These are phyloP conservation scores for Agrochola lychnidis DNA, from an alignment of 2,888 invertebrate genomes.

Conservation along the genomic window DNA sequence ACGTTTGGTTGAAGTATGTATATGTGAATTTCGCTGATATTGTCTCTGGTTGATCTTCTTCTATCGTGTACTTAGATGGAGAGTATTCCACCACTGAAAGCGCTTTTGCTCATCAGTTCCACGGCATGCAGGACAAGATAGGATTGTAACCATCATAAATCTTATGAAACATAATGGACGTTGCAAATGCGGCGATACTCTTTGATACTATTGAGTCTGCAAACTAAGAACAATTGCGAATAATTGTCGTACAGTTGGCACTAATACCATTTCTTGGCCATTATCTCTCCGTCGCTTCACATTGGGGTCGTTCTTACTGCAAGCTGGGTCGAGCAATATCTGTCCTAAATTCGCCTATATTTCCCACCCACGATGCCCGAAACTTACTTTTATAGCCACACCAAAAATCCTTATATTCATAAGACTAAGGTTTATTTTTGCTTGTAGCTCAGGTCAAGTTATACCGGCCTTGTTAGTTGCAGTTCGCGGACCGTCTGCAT, in stretches of 20 bases:
- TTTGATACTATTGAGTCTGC: not conserved
- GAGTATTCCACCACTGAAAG: not conserved
- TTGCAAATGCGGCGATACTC: not conserved
- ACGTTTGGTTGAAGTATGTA: not conserved
- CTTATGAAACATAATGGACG: not conserved
- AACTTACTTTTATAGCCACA: slow-evolving; percentile 28
- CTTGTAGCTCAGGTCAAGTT: slow-evolving; percentile 12
- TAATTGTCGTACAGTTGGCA: slow-evolving; percentile 47
- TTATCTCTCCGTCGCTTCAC: slow-evolving; percentile 69
- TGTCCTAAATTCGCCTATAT: slow-evolving; percentile 72
- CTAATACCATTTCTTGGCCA: slow-evolving; percentile 62
- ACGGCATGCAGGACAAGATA: not conserved
- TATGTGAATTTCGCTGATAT: not conserved
- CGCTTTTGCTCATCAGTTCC: not conserved
- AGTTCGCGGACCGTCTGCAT: slow-evolving; percentile 56
- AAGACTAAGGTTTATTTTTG: slow-evolving; percentile 48
- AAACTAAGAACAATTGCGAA: slow-evolving; percentile 18
- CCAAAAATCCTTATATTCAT: slow-evolving; percentile 35
- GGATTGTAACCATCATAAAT: not conserved
- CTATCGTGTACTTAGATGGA: no score
- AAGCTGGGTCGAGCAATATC: slow-evolving; percentile 72
- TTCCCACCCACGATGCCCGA: slow-evolving; percentile 66
- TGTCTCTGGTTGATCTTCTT: not conserved
- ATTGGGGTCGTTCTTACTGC: slow-evolving; percentile 75
- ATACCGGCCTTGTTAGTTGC: slow-evolving; percentile 57